Evolutionary conservation across 1,140 invertebrate genomes (phyloP), one percentile per base, ranked within the genome.

Genomic region (Drosophila nigromelanica): DNA sequence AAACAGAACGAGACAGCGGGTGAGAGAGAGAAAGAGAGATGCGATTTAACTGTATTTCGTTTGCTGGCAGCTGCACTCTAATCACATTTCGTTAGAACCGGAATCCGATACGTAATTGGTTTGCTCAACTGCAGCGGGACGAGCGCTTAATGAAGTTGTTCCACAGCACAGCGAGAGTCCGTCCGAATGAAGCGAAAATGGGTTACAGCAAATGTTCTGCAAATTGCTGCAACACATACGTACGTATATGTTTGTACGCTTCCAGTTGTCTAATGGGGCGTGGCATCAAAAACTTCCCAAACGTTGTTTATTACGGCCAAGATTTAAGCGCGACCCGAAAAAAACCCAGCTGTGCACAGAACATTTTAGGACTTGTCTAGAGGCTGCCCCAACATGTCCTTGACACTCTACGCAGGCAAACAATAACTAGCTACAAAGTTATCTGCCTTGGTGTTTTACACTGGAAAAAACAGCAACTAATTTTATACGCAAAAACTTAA

Each of bases 71-170:
- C 77, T 82, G 82, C 82, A 78, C 75, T 89, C 83, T 87, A 87
- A 87, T 87, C 83, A 89, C 78, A 87, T 87, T 87, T 87, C 63
- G 78, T 68, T 42, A 21, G 35, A 42, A 18, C 50, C 63, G 56
- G 50, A 68, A 60, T 33, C 50, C 24, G 55, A 60, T 63, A 73
- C 62, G 82, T 73, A 87, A 87, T 87, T 87, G 82, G 78, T 86
- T 86, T 86, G 87, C 78, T 87, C 68, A 50, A 64, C 58, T 71
- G 78, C 75, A 69, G 54, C 42, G 39, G 33, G 5, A 15, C n/a
- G 12, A 68, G 52, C 42, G 67, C 81, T 82, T 78, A 87, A 87
- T 86, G 79, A 87, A 89, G 75, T 76, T 78, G 68, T 45, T 40
- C 2, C 35, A 39, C 30, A 27, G 35, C 12, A 43, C 30, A 24